Conservation (phyloP, 2,797 vertebrate genomes). For the Spea hammondii region DNA sequence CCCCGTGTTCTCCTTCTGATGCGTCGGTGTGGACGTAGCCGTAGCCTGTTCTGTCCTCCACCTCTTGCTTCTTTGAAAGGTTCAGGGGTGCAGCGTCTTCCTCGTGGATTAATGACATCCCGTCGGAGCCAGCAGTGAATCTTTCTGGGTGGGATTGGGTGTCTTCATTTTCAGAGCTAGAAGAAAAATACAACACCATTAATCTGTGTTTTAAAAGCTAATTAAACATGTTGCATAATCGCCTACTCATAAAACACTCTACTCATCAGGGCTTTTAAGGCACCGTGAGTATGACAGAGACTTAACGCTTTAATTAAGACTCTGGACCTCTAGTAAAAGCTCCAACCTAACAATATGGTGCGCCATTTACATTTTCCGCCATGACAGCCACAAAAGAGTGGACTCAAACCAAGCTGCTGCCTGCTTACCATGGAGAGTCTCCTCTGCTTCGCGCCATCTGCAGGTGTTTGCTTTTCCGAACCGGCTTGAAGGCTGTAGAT, state of each 20-base stretch:
- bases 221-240: not conserved
- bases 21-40: slow-evolving; percentile 32
- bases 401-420: not conserved
- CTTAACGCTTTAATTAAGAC: too few species aligned
- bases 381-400: not conserved
- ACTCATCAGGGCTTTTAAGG: too few species aligned
- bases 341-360: too few species aligned
- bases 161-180: slow-evolving; percentile 60
- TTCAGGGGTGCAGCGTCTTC: slow-evolving; percentile 80
- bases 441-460: slow-evolving; percentile 53
- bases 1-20: slow-evolving; percentile 53
- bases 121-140: not conserved
- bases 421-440: slow-evolving; percentile 58
- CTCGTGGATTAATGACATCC: slow-evolving; percentile 50
- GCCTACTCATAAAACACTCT: too few species aligned
- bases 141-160: not conserved
- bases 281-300: too few species aligned
- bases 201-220: not conserved
- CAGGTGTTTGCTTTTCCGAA: slow-evolving; percentile 61
- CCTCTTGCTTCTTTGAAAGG: slow-evolving; percentile 80
- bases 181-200: slow-evolving; percentile 39
- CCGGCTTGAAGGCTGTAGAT: slow-evolving; percentile 58
- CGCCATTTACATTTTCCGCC: too few species aligned
- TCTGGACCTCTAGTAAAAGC: too few species aligned
- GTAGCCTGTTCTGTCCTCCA: slow-evolving; percentile 38